Percentiles rank a stretch among this genome's conserved stretches.
Evolutionary conservation across 2,113 vertebrate species (phyloP).

Genomic region (Salvator merianae): DNA sequence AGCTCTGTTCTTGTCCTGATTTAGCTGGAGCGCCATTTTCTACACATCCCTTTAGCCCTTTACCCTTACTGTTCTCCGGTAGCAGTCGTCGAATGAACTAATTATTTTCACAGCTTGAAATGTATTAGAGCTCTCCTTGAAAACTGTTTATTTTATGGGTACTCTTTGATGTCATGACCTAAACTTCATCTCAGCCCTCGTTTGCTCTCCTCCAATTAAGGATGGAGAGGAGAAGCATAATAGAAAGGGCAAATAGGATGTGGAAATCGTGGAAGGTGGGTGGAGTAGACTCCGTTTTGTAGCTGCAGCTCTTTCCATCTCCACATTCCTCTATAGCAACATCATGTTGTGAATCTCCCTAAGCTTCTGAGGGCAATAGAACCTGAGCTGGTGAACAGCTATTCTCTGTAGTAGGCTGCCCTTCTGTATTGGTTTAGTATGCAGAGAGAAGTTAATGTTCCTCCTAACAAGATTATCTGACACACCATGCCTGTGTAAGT

Average conservation of each 20-base stretch:
- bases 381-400: neutral
- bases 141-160: conserved; percentile 49
- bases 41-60: conserved; percentile 36
- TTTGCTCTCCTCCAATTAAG: conserved; percentile 31
- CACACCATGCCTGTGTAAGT: neutral
- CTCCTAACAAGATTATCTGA: neutral
- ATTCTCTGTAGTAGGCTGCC: neutral
- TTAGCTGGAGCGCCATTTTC: conserved; percentile 31
- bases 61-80: conserved; percentile 52
- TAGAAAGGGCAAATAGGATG: neutral
- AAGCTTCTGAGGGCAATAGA: neutral
- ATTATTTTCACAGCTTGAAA: conserved; percentile 64
- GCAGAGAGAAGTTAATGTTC: conserved; percentile 22
- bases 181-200: neutral
- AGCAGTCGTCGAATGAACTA: conserved; percentile 54
- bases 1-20: conserved; percentile 15
- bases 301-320: neutral
- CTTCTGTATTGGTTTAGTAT: neutral
- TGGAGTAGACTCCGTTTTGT: neutral
- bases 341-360: conserved; percentile 2
- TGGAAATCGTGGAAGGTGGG: neutral
- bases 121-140: conserved; percentile 33
- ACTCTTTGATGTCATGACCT: conserved; percentile 37
- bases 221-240: neutral
- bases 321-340: neutral